Evolutionary conservation across 2,888 invertebrate species (phyloP).

Genomic region (Cenopis cana): DNA sequence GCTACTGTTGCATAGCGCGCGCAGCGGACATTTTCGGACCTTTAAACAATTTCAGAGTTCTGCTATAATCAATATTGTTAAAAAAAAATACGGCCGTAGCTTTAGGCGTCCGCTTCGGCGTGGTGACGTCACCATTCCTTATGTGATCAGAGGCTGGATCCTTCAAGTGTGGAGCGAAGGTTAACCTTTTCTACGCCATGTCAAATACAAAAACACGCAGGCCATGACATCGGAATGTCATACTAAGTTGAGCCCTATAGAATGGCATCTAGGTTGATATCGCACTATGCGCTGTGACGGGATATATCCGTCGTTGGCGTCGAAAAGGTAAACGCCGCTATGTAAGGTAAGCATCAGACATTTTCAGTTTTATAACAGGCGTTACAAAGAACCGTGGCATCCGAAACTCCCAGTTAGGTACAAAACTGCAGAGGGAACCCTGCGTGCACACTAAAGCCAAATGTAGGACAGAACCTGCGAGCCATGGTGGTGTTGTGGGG

Average conservation of each 20-base stretch:
- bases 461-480: neutral
- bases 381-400: neutral
- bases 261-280: too few relatives aligned
- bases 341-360: too few relatives aligned
- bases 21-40: constrained; percentile 82
- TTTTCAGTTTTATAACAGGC: too few relatives aligned
- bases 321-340: too few relatives aligned
- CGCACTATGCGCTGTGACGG: too few relatives aligned
- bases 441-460: neutral
- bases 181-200: neutral
- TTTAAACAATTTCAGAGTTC: constrained; percentile 77
- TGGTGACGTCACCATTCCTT: constrained; percentile 45
- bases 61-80: constrained; percentile 78
- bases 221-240: too few relatives aligned
- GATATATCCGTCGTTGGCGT: too few relatives aligned
- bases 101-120: constrained; percentile 77
- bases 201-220: too few relatives aligned
- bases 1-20: constrained; percentile 47
- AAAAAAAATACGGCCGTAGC: constrained; percentile 75
- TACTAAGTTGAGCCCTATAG: too few relatives aligned
- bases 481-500: constrained; percentile 15
- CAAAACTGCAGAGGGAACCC: constrained; percentile 2
- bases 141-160: neutral
- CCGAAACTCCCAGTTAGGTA: neutral
- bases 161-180: neutral